Conservation (phyloP, 2,113 vertebrate genomes). For the Scatophagus argus region DNA sequence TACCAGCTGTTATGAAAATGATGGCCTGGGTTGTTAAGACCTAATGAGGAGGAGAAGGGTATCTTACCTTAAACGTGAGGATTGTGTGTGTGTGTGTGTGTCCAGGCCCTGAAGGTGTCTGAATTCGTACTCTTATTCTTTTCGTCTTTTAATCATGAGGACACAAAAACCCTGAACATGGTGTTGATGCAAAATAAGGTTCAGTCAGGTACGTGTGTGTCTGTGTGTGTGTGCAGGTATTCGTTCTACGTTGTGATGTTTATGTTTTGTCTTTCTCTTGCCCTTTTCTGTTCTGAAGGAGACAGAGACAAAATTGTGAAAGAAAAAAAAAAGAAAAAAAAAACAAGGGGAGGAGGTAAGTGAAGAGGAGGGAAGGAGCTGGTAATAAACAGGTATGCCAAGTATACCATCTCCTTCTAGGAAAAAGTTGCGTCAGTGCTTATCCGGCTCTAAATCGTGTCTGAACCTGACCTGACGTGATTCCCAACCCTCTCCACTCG, state of each 20-base stretch:
- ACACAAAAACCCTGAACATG: constrained; percentile 23
- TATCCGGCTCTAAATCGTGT: constrained; percentile 52
- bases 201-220: constrained; percentile 15
- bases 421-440: constrained; percentile 53
- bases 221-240: constrained; percentile 7
- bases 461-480: constrained; percentile 59
- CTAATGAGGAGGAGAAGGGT: constrained; percentile 63
- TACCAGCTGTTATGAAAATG: constrained; percentile 62
- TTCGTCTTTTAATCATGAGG: constrained; percentile 24
- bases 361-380: neutral
- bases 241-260: constrained; percentile 36
- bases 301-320: constrained; percentile 3
- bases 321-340: neutral
- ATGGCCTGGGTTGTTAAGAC: constrained; percentile 60
- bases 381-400: constrained; percentile 49
- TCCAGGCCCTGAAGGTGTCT: constrained; percentile 15
- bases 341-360: neutral
- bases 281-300: constrained; percentile 3
- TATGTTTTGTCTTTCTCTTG: constrained; percentile 50
- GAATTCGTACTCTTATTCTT: constrained; percentile 36
- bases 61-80: constrained; percentile 40
- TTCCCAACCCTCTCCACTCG: constrained; percentile 35
- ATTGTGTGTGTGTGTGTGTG: constrained; percentile 20
- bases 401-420: constrained; percentile 37
- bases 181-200: constrained; percentile 36